Conservation (phyloP, 1,140 invertebrate species). For the Leptopilina boulardi region DNA sequence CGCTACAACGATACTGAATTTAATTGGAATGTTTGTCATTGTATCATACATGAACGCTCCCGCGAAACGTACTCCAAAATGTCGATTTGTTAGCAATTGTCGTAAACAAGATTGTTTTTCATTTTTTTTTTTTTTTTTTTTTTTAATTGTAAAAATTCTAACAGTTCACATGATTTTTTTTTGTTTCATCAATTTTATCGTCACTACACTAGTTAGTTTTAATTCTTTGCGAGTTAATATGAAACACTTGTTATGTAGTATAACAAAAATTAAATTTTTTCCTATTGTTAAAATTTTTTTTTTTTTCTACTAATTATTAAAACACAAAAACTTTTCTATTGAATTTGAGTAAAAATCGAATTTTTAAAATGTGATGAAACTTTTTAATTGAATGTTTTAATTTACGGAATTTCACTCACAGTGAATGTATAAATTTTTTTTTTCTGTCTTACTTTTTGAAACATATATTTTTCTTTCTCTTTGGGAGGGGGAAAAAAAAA, state of each 20-base stretch:
- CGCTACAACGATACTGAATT: constrained; percentile 29
- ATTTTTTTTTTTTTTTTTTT: background rate
- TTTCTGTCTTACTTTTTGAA: background rate
- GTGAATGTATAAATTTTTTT: no score
- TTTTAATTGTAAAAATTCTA: constrained; percentile 2
- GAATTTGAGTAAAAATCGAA: no score
- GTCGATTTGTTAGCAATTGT: constrained; percentile 21
- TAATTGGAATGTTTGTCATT: constrained; percentile 34
- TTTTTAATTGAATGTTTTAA: no score
- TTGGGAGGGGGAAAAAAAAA: background rate
- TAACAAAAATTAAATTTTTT: no score
- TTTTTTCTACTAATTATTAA: no score
- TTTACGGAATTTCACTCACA: no score
- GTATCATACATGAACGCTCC: constrained; percentile 27
- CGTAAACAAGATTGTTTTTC: background rate
- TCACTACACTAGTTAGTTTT: background rate
- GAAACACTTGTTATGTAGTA: constrained; percentile 49
- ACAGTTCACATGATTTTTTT: constrained; percentile 13
- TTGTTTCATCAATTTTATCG: background rate
- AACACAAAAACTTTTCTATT: no score
- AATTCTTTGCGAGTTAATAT: background rate
- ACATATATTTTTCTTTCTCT: background rate
- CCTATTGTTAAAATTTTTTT: no score
- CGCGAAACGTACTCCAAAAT: constrained; percentile 12
- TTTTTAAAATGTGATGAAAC: no score